Evolutionary conservation across 2,113 vertebrate species (phyloP).

Genomic region (Lichenostomus cassidix): DNA sequence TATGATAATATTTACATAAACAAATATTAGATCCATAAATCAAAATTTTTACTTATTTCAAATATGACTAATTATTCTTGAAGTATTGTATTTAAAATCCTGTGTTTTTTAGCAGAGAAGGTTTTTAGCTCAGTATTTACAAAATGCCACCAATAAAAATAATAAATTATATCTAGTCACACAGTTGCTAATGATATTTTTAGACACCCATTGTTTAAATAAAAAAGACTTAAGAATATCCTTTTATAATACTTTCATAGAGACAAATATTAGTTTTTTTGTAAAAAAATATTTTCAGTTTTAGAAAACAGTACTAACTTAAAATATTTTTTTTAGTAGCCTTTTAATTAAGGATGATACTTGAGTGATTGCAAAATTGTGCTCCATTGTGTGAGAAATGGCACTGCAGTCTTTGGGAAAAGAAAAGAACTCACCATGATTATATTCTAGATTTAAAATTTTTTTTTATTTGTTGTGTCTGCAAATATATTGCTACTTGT

Average conservation of each 20-base stretch:
- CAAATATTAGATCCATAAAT: not conserved
- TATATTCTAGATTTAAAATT: not conserved
- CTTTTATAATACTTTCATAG: not conserved
- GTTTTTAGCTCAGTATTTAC: conserved; percentile 1
- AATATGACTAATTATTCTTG: not conserved
- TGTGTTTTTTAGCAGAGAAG: not conserved
- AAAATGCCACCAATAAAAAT: not conserved
- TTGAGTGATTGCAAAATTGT: not conserved
- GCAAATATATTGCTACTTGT: not conserved
- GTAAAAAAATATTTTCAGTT: not conserved
- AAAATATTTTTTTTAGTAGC: not conserved
- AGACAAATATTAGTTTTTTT: not conserved
- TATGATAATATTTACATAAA: not conserved
- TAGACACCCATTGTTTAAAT: not conserved
- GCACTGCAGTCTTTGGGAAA: not conserved
- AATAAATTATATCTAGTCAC: conserved; percentile 17
- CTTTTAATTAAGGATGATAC: conserved; percentile 9
- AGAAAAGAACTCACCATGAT: not conserved
- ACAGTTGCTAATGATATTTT: not conserved
- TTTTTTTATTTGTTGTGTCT: not conserved
- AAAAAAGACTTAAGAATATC: not conserved
- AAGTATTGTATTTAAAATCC: not conserved
- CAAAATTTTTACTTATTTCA: not conserved
- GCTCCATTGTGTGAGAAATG: conserved; percentile 22
- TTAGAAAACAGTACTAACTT: not conserved